These are phyloP conservation scores for Thalpophila matura DNA, from an alignment of 2,888 invertebrate genomes.

Conservation along the genomic window DNA sequence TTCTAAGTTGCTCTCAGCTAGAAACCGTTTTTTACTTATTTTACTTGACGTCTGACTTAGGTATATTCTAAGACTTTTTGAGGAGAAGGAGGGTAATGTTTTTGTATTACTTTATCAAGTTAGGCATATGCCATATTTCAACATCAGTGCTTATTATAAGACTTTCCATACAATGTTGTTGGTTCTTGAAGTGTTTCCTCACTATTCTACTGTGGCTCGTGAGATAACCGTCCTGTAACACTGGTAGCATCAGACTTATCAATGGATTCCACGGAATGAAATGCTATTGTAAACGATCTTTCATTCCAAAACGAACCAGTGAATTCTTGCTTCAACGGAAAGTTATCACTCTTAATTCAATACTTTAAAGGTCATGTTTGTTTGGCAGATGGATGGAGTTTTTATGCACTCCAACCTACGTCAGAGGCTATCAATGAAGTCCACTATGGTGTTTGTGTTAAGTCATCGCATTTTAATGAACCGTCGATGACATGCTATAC, in stretches of 20 bases:
- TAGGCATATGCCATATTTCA: conserved; percentile 24
- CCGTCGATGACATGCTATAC: conserved; percentile 90
- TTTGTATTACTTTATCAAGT: too few species aligned
- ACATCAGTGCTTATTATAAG: neutral
- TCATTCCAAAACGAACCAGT: conserved; percentile 82
- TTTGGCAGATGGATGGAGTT: conserved; percentile 70
- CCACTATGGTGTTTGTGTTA: conserved; percentile 89
- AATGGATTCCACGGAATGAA: conserved; percentile 90
- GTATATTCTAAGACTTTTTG: neutral
- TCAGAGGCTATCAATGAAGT: conserved; percentile 90
- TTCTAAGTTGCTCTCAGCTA: conserved; percentile 9
- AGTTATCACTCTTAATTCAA: conserved; percentile 68
- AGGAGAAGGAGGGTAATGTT: too few species aligned
- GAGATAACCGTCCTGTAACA: conserved; percentile 87
- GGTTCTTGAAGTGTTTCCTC: conserved; percentile 33
- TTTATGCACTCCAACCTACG: conserved; percentile 85
- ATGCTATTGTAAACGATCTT: conserved; percentile 87
- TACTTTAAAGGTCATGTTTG: conserved; percentile 69
- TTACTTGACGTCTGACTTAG: neutral
- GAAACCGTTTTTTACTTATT: conserved; percentile 14
- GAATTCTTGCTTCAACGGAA: conserved; percentile 66
- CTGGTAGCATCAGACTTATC: conserved; percentile 90
- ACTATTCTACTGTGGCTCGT: conserved; percentile 80
- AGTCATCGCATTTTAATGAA: conserved; percentile 91
- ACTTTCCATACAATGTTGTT: conserved; percentile 29